Percentiles rank a stretch among this genome's conserved stretches.
These are phyloP conservation scores for Channa maculata DNA, from an alignment of 2,113 vertebrate genomes.

Conservation along the genomic window DNA sequence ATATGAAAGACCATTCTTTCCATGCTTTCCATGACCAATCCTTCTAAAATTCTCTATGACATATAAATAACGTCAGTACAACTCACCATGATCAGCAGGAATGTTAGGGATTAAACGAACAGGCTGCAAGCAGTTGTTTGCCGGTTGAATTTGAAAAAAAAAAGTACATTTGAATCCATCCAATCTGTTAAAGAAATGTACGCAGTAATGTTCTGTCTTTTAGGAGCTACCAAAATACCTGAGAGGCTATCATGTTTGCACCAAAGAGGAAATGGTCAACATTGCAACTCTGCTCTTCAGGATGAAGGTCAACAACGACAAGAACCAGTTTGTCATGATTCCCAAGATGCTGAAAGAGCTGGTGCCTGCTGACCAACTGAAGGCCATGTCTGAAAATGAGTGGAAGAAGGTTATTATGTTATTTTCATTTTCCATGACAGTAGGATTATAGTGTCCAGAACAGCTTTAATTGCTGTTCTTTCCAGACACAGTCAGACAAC, in stretches of 20 bases:
- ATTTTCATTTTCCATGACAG: too few relatives aligned
- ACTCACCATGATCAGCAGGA: neutral
- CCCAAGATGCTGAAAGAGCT: conserved; percentile 91
- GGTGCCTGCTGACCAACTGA: conserved; percentile 89
- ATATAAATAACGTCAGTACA: neutral
- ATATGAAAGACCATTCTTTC: neutral
- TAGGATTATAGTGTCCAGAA: too few relatives aligned
- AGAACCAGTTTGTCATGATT: conserved; percentile 82
- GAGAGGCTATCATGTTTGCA: conserved; percentile 91
- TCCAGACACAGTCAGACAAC: too few relatives aligned
- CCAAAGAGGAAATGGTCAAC: conserved; percentile 88
- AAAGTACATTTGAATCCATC: neutral
- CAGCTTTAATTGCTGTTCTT: too few relatives aligned
- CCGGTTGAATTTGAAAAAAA: neutral
- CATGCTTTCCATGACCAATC: neutral
- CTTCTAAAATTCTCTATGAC: neutral
- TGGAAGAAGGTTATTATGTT: conserved; percentile 90
- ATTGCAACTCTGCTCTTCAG: conserved; percentile 91
- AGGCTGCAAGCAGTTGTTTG: neutral
- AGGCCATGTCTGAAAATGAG: conserved; percentile 88
- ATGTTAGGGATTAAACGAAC: neutral
- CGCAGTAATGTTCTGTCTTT: neutral
- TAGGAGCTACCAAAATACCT: conserved; percentile 97
- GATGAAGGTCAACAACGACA: conserved; percentile 84
- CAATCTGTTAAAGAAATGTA: neutral